These are phyloP conservation scores for Gallinago jamesoni DNA, from an alignment of 2,113 vertebrate genomes.

Conservation along the genomic window DNA sequence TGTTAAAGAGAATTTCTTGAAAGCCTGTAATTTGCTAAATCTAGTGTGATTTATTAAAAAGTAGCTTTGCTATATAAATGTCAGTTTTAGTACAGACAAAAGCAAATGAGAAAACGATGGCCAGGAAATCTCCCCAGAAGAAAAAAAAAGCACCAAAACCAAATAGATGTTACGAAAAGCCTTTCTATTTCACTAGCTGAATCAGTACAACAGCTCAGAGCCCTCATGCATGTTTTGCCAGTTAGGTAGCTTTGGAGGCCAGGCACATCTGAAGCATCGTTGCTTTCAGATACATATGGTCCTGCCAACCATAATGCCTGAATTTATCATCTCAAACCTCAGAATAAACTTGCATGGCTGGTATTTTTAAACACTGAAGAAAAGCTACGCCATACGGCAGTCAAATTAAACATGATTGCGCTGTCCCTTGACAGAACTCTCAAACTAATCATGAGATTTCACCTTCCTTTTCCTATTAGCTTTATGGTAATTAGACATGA, in stretches of 20 bases:
- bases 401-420: slow-evolving; percentile 61
- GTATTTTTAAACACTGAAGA: slow-evolving; percentile 18
- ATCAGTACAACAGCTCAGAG: not conserved
- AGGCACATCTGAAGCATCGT: not conserved
- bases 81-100: not conserved
- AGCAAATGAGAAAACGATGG: not conserved
- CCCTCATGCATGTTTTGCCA: not conserved
- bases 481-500: slow-evolving; percentile 62
- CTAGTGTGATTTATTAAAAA: not conserved
- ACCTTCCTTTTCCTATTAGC: slow-evolving; percentile 66
- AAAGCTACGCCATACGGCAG: slow-evolving; percentile 37
- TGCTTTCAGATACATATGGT: not conserved
- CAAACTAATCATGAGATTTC: slow-evolving; percentile 60
- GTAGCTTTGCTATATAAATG: not conserved
- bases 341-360: not conserved
- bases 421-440: slow-evolving; percentile 56
- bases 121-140: not conserved
- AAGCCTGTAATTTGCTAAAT: slow-evolving; percentile 24
- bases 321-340: not conserved
- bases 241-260: not conserved
- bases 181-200: not conserved
- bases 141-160: not conserved
- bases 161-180: not conserved
- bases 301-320: not conserved
- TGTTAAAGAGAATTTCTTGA: not conserved